phyloP scores from a whole-genome alignment of 2,113 vertebrate genomes.

The Callocephalon fimbriatum region DNA sequence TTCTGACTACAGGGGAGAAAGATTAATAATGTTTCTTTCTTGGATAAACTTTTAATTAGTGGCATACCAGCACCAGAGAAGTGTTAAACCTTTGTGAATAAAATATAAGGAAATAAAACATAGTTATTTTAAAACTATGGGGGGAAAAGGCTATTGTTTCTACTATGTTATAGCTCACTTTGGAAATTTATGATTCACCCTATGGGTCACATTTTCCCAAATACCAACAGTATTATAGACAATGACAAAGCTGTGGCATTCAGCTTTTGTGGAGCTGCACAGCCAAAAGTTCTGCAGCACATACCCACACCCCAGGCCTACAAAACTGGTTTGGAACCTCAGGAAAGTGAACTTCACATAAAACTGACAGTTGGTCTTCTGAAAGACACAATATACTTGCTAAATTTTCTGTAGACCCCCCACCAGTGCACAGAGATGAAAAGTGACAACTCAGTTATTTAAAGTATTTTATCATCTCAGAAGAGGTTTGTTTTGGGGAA shows the following conservation, averaged over 20 bases:
- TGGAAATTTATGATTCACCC: background rate
- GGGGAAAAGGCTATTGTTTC: background rate
- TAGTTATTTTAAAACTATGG: background rate
- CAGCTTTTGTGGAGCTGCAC: background rate
- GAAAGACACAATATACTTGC: rapidly evolving
- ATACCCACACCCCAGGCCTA: rapidly evolving
- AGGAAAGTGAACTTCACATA: background rate
- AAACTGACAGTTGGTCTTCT: background rate
- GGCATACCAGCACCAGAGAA: background rate
- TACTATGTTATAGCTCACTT: background rate
- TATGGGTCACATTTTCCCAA: background rate
- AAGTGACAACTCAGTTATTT: background rate
- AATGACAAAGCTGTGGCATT: background rate
- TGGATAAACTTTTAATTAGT: constrained; percentile 22
- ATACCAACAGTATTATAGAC: background rate
- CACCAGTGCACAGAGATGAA: rapidly evolving
- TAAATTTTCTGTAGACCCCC: background rate
- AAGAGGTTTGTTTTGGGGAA: background rate
- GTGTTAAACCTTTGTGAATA: background rate
- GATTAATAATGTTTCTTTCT: background rate
- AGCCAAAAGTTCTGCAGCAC: background rate
- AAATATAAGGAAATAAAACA: background rate
- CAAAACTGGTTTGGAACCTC: background rate
- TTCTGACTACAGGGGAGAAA: background rate
- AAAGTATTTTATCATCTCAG: background rate